phyloP scores from a whole-genome alignment of 2,888 invertebrate genomes.

The Rosalia funebris region DNA sequence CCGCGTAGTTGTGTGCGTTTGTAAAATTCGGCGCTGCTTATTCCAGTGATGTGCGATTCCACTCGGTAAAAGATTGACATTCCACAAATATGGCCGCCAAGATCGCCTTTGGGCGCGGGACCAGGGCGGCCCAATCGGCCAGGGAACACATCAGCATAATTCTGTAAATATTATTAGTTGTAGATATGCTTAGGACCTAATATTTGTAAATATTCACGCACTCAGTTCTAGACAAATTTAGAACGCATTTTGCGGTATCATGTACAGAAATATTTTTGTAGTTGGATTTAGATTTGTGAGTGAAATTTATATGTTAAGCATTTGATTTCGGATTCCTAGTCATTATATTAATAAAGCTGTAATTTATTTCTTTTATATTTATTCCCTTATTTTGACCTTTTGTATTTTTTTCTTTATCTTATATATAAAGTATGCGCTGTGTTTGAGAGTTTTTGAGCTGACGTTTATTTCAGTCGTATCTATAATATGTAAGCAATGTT shows the following conservation, averaged over 20 bases:
- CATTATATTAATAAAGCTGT: slow-evolving; percentile 23
- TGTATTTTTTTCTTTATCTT: slow-evolving; percentile 2
- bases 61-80: slow-evolving; percentile 60
- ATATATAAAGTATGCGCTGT: slow-evolving; percentile 12
- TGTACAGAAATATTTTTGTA: slow-evolving; percentile 18
- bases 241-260: slow-evolving; percentile 15
- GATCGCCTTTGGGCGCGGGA: slow-evolving; percentile 61
- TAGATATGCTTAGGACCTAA: slow-evolving; percentile 43
- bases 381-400: slow-evolving; percentile 6
- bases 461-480: not conserved
- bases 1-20: slow-evolving; percentile 66
- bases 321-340: slow-evolving; percentile 25
- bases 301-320: slow-evolving; percentile 11
- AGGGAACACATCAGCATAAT: slow-evolving; percentile 59
- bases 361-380: slow-evolving; percentile 24
- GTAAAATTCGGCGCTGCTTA: slow-evolving; percentile 51
- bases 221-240: slow-evolving; percentile 35
- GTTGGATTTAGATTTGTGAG: slow-evolving; percentile 14
- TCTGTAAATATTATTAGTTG: slow-evolving; percentile 38
- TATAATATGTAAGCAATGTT: slow-evolving; percentile 2
- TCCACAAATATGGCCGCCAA: slow-evolving; percentile 62
- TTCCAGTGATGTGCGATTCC: slow-evolving; percentile 63
- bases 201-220: slow-evolving; percentile 43
- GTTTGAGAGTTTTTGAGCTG: slow-evolving; percentile 8
- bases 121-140: slow-evolving; percentile 63